A percentile compares a stretch with the other conserved stretches of the same genome.
Conservation (phyloP, 2,113 vertebrate genomes). For the Rhea americana region DNA sequence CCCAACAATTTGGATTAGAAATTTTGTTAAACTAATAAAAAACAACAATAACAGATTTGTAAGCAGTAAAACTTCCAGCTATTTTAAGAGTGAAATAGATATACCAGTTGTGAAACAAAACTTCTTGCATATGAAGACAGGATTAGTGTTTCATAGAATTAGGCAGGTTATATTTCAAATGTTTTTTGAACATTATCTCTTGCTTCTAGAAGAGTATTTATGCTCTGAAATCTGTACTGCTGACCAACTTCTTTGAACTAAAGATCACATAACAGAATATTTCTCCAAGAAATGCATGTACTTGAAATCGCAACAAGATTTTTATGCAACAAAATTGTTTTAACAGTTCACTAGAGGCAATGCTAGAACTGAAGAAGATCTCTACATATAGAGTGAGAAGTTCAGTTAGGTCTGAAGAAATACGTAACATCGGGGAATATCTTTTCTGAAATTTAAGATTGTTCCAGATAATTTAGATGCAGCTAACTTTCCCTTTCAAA, state of each 20-base stretch:
- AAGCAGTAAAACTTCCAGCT: background rate
- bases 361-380: background rate
- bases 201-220: background rate
- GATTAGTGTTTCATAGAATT: background rate
- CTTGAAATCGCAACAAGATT: background rate
- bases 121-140: background rate
- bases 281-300: background rate
- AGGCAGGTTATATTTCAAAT: background rate
- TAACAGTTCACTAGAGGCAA: background rate
- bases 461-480: background rate
- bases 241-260: background rate
- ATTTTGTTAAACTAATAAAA: accelerated
- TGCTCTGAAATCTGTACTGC: background rate
- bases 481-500: background rate
- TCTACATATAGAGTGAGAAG: background rate
- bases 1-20: background rate
- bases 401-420: background rate
- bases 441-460: background rate
- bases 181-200: background rate
- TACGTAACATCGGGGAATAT: background rate
- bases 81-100: background rate
- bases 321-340: background rate
- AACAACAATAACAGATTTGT: background rate
- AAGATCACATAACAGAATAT: background rate
- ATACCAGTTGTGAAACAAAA: background rate